These are phyloP conservation scores for Nymphalis polychloros DNA, from an alignment of 2,888 invertebrate genomes.

Conservation along the genomic window DNA sequence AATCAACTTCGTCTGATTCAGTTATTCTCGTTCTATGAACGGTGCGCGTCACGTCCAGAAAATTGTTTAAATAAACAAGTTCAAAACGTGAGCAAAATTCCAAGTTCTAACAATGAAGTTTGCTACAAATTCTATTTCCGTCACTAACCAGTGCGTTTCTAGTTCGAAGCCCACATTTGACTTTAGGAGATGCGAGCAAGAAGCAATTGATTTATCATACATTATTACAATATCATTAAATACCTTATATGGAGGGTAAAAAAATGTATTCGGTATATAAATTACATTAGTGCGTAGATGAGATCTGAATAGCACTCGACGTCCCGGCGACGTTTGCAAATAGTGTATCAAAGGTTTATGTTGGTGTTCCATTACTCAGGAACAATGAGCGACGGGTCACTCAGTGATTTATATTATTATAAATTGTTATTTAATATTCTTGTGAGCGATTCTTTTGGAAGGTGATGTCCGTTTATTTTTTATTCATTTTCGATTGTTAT, in stretches of 20 bases:
- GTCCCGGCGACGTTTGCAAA: slow-evolving; percentile 25
- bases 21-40: slow-evolving; percentile 22
- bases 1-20: slow-evolving; percentile 31
- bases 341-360: slow-evolving; percentile 25
- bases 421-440: background rate
- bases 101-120: slow-evolving; percentile 44
- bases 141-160: slow-evolving; percentile 39
- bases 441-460: too few relatives aligned
- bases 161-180: slow-evolving; percentile 49
- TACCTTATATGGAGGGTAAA: slow-evolving; percentile 53
- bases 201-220: slow-evolving; percentile 49
- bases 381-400: slow-evolving; percentile 8
- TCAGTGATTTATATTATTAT: background rate
- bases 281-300: slow-evolving; percentile 18
- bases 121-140: slow-evolving; percentile 37
- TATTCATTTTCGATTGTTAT: too few relatives aligned
- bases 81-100: slow-evolving; percentile 33
- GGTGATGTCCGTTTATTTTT: too few relatives aligned
- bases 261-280: slow-evolving; percentile 41
- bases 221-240: slow-evolving; percentile 44
- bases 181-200: slow-evolving; percentile 50
- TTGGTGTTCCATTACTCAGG: slow-evolving; percentile 29
- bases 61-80: slow-evolving; percentile 38
- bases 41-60: slow-evolving; percentile 29
- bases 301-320: slow-evolving; percentile 17